These are phyloP conservation scores for Allacma fusca DNA, from an alignment of 2,888 invertebrate species.

Conservation along the genomic window DNA sequence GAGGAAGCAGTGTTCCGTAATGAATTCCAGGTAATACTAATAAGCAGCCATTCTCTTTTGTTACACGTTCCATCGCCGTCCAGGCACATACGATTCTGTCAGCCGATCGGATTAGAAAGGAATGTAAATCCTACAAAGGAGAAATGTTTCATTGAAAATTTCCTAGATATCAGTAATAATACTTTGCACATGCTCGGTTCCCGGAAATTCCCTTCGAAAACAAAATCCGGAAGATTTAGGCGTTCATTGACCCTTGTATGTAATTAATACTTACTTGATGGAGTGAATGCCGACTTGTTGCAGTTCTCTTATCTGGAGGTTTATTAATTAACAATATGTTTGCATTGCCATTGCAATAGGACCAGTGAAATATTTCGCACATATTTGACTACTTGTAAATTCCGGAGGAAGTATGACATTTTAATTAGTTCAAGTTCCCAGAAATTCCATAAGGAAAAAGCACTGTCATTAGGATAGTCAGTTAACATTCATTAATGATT, in stretches of 20 bases:
- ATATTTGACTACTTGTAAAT: constrained; percentile 71
- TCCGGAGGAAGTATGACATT: too few species aligned
- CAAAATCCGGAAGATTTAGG: too few species aligned
- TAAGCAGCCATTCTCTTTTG: constrained; percentile 80
- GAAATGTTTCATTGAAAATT: too few species aligned
- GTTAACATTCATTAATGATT: too few species aligned
- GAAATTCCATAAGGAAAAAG: too few species aligned
- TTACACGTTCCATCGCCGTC: constrained; percentile 85
- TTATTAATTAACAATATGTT: constrained; percentile 91
- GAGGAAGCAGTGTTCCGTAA: constrained; percentile 70
- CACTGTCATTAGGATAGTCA: too few species aligned
- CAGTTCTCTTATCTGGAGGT: constrained; percentile 77
- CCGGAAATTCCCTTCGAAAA: too few species aligned
- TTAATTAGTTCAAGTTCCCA: too few species aligned
- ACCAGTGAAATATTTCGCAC: constrained; percentile 77
- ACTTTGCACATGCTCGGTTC: not conserved
- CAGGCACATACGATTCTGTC: constrained; percentile 82
- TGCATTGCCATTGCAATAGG: constrained; percentile 78
- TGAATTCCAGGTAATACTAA: constrained; percentile 84
- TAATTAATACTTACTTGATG: constrained; percentile 70
- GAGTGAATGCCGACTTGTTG: constrained; percentile 72
- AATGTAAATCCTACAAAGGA: constrained; percentile 88
- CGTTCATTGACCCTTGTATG: not conserved
- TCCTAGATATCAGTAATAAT: not conserved
- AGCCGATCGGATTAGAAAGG: constrained; percentile 86